A percentile compares a stretch with the other conserved stretches of the same genome.
These are phyloP conservation scores for Apolygus lucorum DNA, from an alignment of 1,140 invertebrate species.

Conservation along the genomic window DNA sequence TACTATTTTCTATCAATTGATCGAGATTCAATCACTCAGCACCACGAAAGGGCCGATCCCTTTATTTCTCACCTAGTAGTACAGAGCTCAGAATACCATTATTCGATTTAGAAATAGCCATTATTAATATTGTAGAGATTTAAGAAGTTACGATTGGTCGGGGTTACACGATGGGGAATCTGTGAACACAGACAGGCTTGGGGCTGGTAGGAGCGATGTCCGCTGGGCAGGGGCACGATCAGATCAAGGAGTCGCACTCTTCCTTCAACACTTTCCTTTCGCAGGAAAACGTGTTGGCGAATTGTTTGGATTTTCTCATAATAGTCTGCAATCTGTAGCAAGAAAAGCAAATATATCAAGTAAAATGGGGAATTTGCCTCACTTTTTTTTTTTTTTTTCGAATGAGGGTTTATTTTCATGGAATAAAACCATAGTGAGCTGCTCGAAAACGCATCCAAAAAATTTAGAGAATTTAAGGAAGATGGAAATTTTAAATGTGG, in stretches of 20 bases:
- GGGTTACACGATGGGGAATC: neutral
- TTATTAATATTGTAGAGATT: no score
- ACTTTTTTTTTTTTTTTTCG: no score
- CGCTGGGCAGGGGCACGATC: conserved; percentile 16
- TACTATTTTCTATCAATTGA: neutral
- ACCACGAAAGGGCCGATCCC: neutral
- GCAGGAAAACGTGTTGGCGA: conserved; percentile 20
- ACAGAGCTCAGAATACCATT: neutral
- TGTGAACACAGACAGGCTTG: neutral
- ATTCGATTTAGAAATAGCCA: neutral
- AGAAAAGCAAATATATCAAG: neutral
- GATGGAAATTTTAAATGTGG: no score
- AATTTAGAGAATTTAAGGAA: no score
- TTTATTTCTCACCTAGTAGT: neutral
- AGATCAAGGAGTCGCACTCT: conserved; percentile 20
- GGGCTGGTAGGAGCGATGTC: neutral
- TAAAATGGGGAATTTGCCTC: neutral
- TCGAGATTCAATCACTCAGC: neutral
- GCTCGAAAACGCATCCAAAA: neutral
- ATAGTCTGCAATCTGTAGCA: conserved; percentile 11
- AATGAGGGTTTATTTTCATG: no score
- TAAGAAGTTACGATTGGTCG: neutral
- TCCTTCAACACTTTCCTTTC: conserved; percentile 12
- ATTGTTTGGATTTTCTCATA: conserved; percentile 20
- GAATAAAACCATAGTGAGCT: neutral